Conservation (phyloP, 2,113 vertebrate species). For the Apeltes quadracus region DNA sequence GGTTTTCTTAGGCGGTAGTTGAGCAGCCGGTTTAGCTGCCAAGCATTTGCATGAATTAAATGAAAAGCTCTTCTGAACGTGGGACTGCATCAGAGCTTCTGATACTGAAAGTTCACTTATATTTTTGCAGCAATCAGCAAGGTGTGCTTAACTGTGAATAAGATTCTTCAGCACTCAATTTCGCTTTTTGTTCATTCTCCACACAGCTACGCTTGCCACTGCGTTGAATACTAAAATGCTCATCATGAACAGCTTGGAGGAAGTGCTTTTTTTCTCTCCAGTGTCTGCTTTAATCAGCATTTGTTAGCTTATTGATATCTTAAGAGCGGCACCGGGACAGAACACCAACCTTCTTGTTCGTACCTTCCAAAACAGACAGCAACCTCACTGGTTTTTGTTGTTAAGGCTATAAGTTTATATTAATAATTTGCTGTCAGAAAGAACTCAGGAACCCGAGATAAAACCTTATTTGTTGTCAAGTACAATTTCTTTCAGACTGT, state of each 20-base stretch:
- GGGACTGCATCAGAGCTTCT: slow-evolving; percentile 18
- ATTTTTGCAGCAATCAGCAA: slow-evolving; percentile 53
- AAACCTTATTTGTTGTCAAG: slow-evolving; percentile 26
- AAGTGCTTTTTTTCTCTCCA: slow-evolving; percentile 29
- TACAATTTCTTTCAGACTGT: not conserved
- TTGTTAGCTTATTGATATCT: slow-evolving; percentile 35
- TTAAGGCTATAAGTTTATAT: not conserved
- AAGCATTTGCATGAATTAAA: slow-evolving; percentile 20
- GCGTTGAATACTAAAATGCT: slow-evolving; percentile 47
- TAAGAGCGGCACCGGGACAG: slow-evolving; percentile 6
- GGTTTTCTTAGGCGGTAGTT: slow-evolving; percentile 17
- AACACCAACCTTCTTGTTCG: slow-evolving; percentile 4
- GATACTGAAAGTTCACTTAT: slow-evolving; percentile 28
- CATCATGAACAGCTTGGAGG: slow-evolving; percentile 36
- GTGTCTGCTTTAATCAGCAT: slow-evolving; percentile 52
- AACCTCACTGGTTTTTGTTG: slow-evolving; percentile 15
- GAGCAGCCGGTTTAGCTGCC: slow-evolving; percentile 35
- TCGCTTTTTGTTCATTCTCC: slow-evolving; percentile 20
- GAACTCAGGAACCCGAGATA: not conserved
- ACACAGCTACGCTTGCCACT: slow-evolving; percentile 21
- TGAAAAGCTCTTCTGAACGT: slow-evolving; percentile 29
- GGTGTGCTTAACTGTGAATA: slow-evolving; percentile 49
- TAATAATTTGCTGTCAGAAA: slow-evolving; percentile 32
- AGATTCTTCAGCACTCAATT: slow-evolving; percentile 24
- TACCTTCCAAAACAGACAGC: slow-evolving; percentile 36